Evolutionary conservation across 1,140 invertebrate species (phyloP).

Genomic region (Meloidogyne chitwoodi): DNA sequence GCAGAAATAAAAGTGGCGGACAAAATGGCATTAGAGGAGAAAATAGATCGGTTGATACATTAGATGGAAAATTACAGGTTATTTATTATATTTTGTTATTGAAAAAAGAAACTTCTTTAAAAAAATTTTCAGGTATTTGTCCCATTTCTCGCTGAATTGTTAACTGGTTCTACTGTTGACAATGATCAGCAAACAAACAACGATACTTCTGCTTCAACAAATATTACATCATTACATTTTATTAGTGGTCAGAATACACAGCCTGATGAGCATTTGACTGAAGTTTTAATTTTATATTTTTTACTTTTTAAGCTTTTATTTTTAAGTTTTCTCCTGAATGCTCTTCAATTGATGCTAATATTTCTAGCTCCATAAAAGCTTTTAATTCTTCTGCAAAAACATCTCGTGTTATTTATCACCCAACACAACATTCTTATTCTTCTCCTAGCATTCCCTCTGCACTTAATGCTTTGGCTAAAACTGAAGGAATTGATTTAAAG

Average conservation of each 20-base stretch:
- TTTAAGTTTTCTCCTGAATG: neutral
- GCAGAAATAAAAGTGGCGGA: neutral
- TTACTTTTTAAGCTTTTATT: neutral
- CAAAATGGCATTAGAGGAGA: neutral
- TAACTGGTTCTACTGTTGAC: neutral
- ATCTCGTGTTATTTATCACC: neutral
- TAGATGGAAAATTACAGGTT: slow-evolving; percentile 16
- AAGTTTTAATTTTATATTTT: neutral
- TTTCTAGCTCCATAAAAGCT: neutral
- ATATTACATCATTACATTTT: slow-evolving; percentile 6
- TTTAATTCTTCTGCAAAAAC: neutral
- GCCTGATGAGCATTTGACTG: neutral
- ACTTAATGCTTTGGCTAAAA: neutral
- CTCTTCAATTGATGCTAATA: neutral
- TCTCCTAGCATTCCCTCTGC: slow-evolving; percentile 1
- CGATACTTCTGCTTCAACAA: neutral
- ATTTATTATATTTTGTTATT: neutral
- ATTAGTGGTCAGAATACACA: neutral
- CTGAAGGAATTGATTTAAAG: neutral
- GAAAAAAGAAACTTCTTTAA: neutral
- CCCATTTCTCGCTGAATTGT: slow-evolving; percentile 38
- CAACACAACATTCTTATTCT: slow-evolving; percentile 15
- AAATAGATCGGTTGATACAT: neutral
- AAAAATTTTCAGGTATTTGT: slow-evolving; percentile 33
- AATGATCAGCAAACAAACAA: neutral